Base-by-base conservation (phyloP, 2,888 invertebrate genomes). In the Strigamia transsilvanica region DNA sequence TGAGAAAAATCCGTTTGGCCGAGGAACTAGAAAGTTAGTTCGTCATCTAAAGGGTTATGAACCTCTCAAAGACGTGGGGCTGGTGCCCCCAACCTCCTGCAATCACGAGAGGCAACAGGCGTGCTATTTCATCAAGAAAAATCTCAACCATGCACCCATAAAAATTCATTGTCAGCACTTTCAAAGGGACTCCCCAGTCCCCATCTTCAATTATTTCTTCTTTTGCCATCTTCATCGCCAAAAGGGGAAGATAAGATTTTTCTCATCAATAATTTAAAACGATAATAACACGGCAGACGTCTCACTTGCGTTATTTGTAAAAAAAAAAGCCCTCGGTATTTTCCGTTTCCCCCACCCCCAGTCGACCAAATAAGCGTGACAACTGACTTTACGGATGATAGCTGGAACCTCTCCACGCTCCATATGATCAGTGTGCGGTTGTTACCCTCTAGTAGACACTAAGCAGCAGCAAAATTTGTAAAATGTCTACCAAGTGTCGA, bases 1-100 rank as follows among this genome's bases (percentile, higher is more conserved):
- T 78, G 38, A 78, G 78, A 78, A 78, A 34, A n/a, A 32, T n/a
- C 23, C 12, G n/a, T 66, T 66, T 66, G 61, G 61, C 61, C 12
- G 78, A 78, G 38, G 38, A 78, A 78, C 78, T 41, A 78, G 23
- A 66, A 23, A 66, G 61, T 66, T 38, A 38, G 38, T 38, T 38
- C 38, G 38, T 38, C 38, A 38, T 51, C 21, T 66, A 66, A 66
- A 23, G 61, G 78, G 78, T 78, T 78, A 78, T 78, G 78, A 41
- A 78, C 78, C 78, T 78, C 15, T 21, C 78, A 66, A 18, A 66
- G 61, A 66, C 61, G 2, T 7, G 21, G 21, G 61, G 61, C 61
- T 66, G 61, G 21, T 66, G 61, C 78, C 38, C 78, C 32, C 78
- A 78, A 41, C 78, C 78, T 34, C 78, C n/a, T 23, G 23, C 41